Percentiles rank a stretch among this genome's conserved stretches.
Conservation (phyloP, 2,113 vertebrate genomes). For the Scytalopus superciliaris region DNA sequence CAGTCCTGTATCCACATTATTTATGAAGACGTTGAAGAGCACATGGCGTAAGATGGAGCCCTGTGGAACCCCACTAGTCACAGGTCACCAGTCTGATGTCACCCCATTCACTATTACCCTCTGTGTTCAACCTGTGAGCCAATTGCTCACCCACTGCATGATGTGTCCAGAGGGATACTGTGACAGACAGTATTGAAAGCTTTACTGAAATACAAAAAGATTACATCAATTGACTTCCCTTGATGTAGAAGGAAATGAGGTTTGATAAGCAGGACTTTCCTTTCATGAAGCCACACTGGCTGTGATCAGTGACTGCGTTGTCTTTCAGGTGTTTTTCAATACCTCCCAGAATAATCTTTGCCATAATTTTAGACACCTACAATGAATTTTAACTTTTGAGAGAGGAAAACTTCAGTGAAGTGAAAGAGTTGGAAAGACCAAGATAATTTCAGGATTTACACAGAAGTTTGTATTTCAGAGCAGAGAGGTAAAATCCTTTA, state of each 20-base stretch:
- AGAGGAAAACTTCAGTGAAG: background rate
- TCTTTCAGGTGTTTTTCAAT: background rate
- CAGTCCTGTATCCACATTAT: background rate
- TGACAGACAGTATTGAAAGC: background rate
- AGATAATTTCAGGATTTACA: background rate
- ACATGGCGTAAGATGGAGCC: background rate
- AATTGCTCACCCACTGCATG: background rate
- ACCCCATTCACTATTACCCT: background rate
- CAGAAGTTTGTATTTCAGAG: background rate
- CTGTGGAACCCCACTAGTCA: background rate
- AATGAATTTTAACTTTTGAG: background rate
- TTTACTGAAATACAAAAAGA: background rate
- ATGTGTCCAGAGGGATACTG: background rate
- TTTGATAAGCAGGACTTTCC: background rate
- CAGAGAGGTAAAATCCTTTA: background rate
- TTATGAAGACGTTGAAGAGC: background rate
- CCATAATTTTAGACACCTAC: background rate
- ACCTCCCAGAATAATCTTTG: background rate
- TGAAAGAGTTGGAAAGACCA: background rate
- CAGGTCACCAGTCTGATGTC: too few relatives aligned
- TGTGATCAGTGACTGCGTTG: background rate
- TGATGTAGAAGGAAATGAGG: background rate
- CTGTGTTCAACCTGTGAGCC: background rate
- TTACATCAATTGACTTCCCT: background rate
- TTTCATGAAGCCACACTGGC: background rate